phyloP scores from a whole-genome alignment of 2,113 vertebrate species.

The Triplophysa dalaica region DNA sequence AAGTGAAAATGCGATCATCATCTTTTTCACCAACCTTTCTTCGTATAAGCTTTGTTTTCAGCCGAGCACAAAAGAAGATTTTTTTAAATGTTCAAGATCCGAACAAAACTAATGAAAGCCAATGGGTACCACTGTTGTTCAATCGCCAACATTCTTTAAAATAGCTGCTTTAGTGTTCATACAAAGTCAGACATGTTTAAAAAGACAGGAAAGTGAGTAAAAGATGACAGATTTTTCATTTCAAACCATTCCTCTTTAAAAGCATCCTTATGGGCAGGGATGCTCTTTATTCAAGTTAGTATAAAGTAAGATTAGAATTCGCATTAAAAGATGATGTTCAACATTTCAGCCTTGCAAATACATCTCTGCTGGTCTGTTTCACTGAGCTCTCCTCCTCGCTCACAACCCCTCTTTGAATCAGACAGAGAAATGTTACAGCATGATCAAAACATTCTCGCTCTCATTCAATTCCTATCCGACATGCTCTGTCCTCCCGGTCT shows the following conservation, averaged over 20 bases:
- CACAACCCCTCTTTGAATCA: slow-evolving; percentile 8
- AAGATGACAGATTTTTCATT: too few species aligned
- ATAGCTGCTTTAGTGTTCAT: too few species aligned
- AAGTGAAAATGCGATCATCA: too few species aligned
- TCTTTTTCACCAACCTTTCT: too few species aligned
- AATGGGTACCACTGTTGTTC: too few species aligned
- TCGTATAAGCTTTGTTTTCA: too few species aligned
- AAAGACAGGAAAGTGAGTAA: too few species aligned
- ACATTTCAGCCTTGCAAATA: slow-evolving; percentile 32
- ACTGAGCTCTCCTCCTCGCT: background rate
- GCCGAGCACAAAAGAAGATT: too few species aligned
- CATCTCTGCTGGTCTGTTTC: background rate
- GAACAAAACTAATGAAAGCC: too few species aligned
- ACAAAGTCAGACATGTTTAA: too few species aligned
- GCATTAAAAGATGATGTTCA: background rate
- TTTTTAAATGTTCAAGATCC: too few species aligned
- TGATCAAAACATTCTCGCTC: slow-evolving; percentile 22
- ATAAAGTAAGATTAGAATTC: slow-evolving; percentile 26
- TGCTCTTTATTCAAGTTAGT: background rate
- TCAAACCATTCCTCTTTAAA: background rate
- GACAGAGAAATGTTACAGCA: slow-evolving; percentile 13
- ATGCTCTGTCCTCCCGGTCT: background rate
- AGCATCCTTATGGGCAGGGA: slow-evolving; percentile 25
- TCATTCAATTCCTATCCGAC: background rate
- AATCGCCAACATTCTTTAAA: too few species aligned